Base-by-base conservation (phyloP, 2,888 invertebrate species). In the Acanthosepion pharaonis region DNA sequence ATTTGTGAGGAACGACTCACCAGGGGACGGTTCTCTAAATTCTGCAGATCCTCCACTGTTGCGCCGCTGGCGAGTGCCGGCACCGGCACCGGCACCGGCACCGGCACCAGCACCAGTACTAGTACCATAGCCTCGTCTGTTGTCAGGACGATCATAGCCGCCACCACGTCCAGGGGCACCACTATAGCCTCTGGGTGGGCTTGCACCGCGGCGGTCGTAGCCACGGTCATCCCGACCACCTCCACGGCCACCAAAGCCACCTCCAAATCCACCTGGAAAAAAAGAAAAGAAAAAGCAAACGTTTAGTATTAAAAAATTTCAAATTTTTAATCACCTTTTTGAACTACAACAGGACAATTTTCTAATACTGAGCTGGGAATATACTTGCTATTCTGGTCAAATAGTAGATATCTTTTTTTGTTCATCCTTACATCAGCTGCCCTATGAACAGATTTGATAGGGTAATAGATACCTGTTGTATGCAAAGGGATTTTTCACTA, bases 11-110 rank as follows among this genome's bases (percentile, higher is more conserved):
- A 23, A 59, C 28, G 33, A 91, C 92, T 51, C 48, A 92, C 92
- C 48, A 92, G 92, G 48, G 92, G 92, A 48, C 15, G 97, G 96
- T 96, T 97, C 97, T 94, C 97, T 95, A 91, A 97, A 96, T 93
- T 97, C 96, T 53, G 95, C 95, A 48, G 94, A 94, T 8, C 96
- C 96, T 49, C 96, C 96, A 95, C 97, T 96, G 93, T 96, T 96
- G 49, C 96, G 95, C 94, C 96, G 94, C 64, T 95, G 95, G 42
- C 96, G 95, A 51, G 95, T 94, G 92, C 94, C 33, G 33, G 33
- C 33, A 33, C 33, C 33, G 1, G 33, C 33, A 33, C 33, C 33
- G 33, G 33, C 33, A 33, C 33, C 33, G 33, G 33, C 33, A 33
- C 33, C 33, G 1, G 33, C 33, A 33, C 33, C 33, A 33, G 33